Conservation (phyloP, 2,797 vertebrate genomes). For the Telmatherina bonti region DNA sequence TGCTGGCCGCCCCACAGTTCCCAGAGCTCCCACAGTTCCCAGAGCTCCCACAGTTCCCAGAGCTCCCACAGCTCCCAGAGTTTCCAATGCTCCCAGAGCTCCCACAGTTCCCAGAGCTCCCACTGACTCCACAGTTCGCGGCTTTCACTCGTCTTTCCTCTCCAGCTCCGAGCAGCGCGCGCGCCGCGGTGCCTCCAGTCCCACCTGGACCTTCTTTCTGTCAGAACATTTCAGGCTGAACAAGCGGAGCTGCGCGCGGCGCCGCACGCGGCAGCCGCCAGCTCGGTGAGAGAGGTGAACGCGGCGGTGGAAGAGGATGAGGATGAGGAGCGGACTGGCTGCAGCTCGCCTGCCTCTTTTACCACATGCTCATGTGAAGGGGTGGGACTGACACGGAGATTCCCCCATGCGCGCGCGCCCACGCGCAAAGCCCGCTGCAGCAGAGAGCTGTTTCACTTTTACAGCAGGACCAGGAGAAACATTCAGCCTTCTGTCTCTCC, state of each 20-base stretch:
- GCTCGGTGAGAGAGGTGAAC: not conserved
- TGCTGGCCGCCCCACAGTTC: constrained; percentile 46
- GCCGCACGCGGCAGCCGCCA: constrained; percentile 25
- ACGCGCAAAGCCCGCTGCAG: not conserved
- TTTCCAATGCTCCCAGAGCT: too few species aligned
- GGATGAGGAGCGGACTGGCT: constrained; percentile 36
- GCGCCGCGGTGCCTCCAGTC: constrained; percentile 38
- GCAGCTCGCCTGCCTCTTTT: constrained; percentile 54
- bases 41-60: too few species aligned
- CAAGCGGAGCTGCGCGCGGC: too few species aligned
- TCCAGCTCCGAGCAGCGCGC: constrained; percentile 37
- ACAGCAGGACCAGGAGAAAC: not conserved
- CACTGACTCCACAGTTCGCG: too few species aligned
- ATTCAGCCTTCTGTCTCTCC: too few species aligned
- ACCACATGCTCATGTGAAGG: constrained; percentile 56
- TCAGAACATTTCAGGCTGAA: too few species aligned
- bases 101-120: not conserved
- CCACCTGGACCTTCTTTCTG: too few species aligned
- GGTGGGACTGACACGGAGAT: constrained; percentile 75
- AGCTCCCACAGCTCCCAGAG: too few species aligned
- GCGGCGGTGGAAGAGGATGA: not conserved
- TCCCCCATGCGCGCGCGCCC: constrained; percentile 34
- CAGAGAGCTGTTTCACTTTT: not conserved
- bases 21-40: too few species aligned
- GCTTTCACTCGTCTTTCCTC: not conserved